Evolutionary conservation across 2,113 vertebrate species (phyloP).

Genomic region (Crotalus helleri): DNA sequence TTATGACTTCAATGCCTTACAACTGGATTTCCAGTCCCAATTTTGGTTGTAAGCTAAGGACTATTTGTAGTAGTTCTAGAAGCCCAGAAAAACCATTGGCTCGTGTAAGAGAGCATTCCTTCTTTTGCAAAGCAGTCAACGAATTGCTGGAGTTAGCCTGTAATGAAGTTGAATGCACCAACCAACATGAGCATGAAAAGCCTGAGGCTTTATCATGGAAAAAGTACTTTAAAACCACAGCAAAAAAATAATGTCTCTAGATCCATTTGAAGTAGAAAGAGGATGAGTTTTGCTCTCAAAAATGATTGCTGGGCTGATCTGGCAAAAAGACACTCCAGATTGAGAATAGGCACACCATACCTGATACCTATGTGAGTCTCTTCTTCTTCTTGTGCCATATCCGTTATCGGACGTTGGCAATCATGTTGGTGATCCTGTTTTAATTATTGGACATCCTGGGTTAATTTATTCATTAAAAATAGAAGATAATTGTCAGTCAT

Average conservation of each 20-base stretch:
- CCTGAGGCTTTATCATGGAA: neutral
- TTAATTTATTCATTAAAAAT: neutral
- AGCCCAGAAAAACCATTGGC: neutral
- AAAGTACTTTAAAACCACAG: neutral
- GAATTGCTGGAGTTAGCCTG: neutral
- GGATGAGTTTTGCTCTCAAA: neutral
- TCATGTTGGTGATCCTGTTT: neutral
- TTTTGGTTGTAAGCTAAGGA: neutral
- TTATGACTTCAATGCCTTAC: neutral
- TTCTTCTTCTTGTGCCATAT: too few relatives aligned
- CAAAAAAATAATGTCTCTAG: neutral
- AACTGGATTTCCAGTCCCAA: neutral
- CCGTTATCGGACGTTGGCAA: too few relatives aligned
- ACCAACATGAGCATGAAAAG: neutral
- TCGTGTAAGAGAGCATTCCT: neutral
- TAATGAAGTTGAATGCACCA: neutral
- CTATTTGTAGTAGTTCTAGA: neutral
- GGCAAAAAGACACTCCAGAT: neutral
- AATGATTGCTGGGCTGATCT: neutral
- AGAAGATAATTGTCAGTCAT: neutral
- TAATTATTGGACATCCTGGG: neutral
- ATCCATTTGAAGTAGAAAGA: neutral
- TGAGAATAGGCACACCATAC: too few relatives aligned
- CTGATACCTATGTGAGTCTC: too few relatives aligned
- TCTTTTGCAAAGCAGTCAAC: neutral